Evolutionary conservation across 1,140 invertebrate species (phyloP).

Genomic region (Dysdera silvatica): DNA sequence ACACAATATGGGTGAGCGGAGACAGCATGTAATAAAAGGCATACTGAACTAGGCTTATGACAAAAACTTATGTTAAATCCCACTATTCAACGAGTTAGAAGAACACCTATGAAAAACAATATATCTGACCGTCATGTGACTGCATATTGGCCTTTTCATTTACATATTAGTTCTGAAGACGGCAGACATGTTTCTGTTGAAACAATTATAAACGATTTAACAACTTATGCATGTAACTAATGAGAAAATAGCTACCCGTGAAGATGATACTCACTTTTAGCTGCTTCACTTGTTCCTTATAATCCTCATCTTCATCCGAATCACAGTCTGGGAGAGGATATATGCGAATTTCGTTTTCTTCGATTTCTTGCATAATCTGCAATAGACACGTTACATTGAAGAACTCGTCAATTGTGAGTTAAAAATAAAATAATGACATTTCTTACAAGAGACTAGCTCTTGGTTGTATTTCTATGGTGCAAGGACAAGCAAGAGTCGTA

Average conservation of each 20-base stretch:
- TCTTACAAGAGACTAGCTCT: too few species aligned
- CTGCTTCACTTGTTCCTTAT: slow-evolving; percentile 41
- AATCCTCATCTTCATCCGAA: slow-evolving; percentile 44
- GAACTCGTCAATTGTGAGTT: too few species aligned
- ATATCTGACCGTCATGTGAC: neutral
- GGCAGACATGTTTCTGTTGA: neutral
- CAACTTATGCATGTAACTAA: neutral
- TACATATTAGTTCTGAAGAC: neutral
- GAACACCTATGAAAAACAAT: neutral
- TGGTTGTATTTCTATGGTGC: too few species aligned
- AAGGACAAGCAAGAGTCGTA: too few species aligned
- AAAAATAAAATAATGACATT: too few species aligned
- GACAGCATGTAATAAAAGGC: too few species aligned
- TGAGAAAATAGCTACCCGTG: neutral
- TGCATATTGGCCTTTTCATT: neutral
- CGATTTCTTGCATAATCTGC: slow-evolving; percentile 41
- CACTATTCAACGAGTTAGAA: too few species aligned
- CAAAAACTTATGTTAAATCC: too few species aligned
- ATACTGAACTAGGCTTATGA: too few species aligned
- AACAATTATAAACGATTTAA: neutral
- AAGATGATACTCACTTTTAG: slow-evolving; percentile 27
- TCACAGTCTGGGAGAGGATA: slow-evolving; percentile 54
- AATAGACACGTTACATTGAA: too few species aligned
- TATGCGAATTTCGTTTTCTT: slow-evolving; percentile 53
- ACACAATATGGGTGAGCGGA: too few species aligned